Percentiles rank a stretch among this genome's conserved stretches.
Conservation (phyloP, 2,113 vertebrate genomes). For the Antigone vipio region DNA sequence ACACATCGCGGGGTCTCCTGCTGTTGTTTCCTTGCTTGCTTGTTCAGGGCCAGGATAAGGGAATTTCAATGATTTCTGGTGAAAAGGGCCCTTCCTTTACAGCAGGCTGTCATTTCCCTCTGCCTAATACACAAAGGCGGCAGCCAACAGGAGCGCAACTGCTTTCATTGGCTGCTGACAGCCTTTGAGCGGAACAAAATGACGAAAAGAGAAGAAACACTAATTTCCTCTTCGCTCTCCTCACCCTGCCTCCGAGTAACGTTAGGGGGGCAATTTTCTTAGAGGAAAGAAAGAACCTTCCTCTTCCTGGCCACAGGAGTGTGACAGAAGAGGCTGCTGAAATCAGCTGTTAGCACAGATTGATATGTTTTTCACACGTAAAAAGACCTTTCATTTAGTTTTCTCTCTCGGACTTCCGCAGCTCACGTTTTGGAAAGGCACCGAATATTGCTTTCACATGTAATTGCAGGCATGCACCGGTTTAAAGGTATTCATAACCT, state of each 20-base stretch:
- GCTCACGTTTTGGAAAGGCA: not conserved
- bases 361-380: not conserved
- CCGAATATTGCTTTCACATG: not conserved
- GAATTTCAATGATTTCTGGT: slow-evolving; percentile 51
- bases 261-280: slow-evolving; percentile 22
- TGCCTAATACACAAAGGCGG: slow-evolving; percentile 42
- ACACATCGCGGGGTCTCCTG: not conserved
- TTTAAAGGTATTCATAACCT: not conserved
- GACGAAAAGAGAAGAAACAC: not conserved
- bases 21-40: slow-evolving; percentile 41
- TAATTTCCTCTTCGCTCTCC: slow-evolving; percentile 14
- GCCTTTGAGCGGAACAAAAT: slow-evolving; percentile 23
- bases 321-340: slow-evolving; percentile 12
- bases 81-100: slow-evolving; percentile 46
- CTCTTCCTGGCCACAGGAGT: not conserved
- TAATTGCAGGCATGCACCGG: not conserved
- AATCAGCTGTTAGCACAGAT: not conserved
- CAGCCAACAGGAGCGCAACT: slow-evolving; percentile 18
- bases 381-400: not conserved
- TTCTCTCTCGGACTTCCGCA: not conserved
- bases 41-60: not conserved
- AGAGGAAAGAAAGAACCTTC: not conserved
- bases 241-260: not conserved
- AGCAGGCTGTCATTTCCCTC: slow-evolving; percentile 20
- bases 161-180: slow-evolving; percentile 30